Evolutionary conservation across 2,888 invertebrate species (phyloP), one percentile per base, ranked within the genome.

Genomic region (Eristalis tenax): DNA sequence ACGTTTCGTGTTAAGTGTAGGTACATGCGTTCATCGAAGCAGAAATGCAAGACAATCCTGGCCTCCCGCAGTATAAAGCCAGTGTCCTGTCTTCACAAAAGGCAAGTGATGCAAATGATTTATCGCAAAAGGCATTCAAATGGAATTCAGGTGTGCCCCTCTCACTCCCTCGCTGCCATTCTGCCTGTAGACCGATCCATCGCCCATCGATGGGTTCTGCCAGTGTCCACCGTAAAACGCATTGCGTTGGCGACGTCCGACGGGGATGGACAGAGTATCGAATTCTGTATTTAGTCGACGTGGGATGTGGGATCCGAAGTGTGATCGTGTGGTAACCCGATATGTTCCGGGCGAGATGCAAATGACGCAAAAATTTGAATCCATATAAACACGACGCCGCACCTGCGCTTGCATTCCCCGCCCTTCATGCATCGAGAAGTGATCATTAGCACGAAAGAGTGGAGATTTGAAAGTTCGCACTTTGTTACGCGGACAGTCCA

Each of bases 381-480:
- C 50, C 13, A 61, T 69, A 35, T 63, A 77, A 38, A 11, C 15
- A 57, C 64, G 57, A 38, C 40, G 10, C 32, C 32, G 32, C 35
- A 38, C 50, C 40, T 74, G 22, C 56, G 11, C 11, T 6, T 78
- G 71, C 70, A 77, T 28, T 83, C 18, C 32, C 10, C 32, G 10
- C 8, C 1, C 56, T 73, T 78, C 68, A 78, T 61, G 78, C 83
- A 83, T 73, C 78, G 32, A 50, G 0, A 32, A 32, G 18, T 18
- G 56, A 56, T 61, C 28, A 63, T 78, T 73, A 73, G 15, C 66
- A 78, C 61, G 83, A 77, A 73, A 78, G 78, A 83, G 26, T 83
- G 78, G 35, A 68, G 68, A 83, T 78, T 83, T 73, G 66, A 83
- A 78, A 83, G 78, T 66, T 78, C 66, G 78, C 78, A 82, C 59